phyloP scores from a whole-genome alignment of 2,797 vertebrate species.

The Alcedo atthis region DNA sequence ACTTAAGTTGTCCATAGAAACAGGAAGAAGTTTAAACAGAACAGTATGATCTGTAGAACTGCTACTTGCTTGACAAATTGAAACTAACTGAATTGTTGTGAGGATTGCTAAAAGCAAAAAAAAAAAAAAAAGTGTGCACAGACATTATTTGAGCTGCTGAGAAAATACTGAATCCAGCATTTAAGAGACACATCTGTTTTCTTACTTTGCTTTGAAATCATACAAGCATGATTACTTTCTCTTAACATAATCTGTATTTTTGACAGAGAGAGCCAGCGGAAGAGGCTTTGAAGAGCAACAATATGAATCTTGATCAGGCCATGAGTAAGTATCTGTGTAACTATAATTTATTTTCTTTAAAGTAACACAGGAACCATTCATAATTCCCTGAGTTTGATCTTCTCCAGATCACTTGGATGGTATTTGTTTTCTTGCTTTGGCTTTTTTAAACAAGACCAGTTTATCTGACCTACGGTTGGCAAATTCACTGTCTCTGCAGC shows the following conservation, averaged over 20 bases:
- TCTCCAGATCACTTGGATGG: background rate
- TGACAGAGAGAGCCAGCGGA: slow-evolving; percentile 98
- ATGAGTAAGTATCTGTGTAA: slow-evolving; percentile 89
- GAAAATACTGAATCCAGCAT: background rate
- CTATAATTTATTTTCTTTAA: background rate
- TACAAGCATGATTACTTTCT: background rate
- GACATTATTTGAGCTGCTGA: background rate
- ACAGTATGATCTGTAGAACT: background rate
- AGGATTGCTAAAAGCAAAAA: background rate
- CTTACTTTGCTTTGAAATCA: background rate
- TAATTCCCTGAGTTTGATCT: background rate
- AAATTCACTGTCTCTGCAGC: background rate
- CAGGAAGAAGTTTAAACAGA: background rate
- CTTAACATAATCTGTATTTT: background rate
- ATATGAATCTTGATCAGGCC: slow-evolving; percentile 98
- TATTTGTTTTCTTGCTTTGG: background rate
- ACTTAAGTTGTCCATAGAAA: background rate
- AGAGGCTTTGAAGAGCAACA: slow-evolving; percentile 98
- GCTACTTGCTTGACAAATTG: background rate
- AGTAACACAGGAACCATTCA: background rate
- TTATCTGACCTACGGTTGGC: background rate
- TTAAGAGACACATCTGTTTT: background rate
- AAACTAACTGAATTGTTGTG: background rate
- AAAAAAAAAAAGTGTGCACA: background rate
- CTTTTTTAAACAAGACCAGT: background rate